Base-by-base conservation (phyloP, 2,113 vertebrate species). In the Centropus bengalensis region DNA sequence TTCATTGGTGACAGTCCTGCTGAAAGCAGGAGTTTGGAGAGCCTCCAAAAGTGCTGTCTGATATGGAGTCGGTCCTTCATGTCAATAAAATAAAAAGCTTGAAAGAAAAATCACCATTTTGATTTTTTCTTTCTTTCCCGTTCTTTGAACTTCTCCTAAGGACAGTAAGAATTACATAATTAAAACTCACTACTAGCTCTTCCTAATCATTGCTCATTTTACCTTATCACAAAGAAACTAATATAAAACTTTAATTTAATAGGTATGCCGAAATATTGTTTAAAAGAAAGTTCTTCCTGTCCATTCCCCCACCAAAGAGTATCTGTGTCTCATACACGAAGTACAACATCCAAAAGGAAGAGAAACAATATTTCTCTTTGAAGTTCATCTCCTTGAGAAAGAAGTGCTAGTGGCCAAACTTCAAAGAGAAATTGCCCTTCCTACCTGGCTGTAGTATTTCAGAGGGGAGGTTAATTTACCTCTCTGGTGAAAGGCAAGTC, bases 391-490 rank as follows among this genome's bases (percentile, higher is more conserved):
- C n/a, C 51, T 87, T 82, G 42, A 85, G 78, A 92, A 94, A 91
- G 45, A 82, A 94, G 49, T 22, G 59, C 74, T 95, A 88, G 82
- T 94, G 82, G 91, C 89, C 89, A 87, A 87, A 94, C 94, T 94
- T 97, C 97, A 97, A 97, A 96, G 91, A 76, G 64, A 95, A 96
- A 26, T 19, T 85, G 81, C 70, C 91, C 86, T 96, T 89, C 67
- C 74, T 92, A 85, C 78, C 87, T 92, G 83, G 83, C 59, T 69
- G 81, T 13, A 95, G 71, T 15, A 89, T 71, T 96, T 97, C 94
- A 96, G 83, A 96, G 89, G 77, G 89, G 77, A 18, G 81, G 38
- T 26, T 95, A 95, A 96, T 96, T 95, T 96, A 77, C 82, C 77
- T 91, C 63, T 60, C 19, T 64, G 52, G 91, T 75, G 87, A 95